Conservation (phyloP, 2,113 vertebrate genomes). For the Cinclus mexicanus region DNA sequence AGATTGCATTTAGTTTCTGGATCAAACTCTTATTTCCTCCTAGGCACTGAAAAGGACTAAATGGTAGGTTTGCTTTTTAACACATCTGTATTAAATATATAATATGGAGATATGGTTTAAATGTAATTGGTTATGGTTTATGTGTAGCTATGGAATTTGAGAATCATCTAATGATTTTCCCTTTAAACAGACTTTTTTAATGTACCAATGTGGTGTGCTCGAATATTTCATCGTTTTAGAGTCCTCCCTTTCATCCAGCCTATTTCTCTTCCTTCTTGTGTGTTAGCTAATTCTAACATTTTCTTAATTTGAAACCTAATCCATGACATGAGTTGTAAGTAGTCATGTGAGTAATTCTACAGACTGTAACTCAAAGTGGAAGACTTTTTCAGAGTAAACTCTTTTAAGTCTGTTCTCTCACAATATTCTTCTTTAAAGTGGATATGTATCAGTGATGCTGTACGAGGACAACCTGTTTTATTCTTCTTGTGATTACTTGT, state of each 20-base stretch:
- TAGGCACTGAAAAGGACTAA: not conserved
- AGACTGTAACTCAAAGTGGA: not conserved
- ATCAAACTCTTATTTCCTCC: not conserved
- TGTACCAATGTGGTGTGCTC: not conserved
- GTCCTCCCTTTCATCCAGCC: not conserved
- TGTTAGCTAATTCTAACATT: not conserved
- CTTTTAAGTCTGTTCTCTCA: not conserved
- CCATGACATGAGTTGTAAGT: not conserved
- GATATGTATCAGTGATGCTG: not conserved
- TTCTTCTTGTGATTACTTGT: not conserved
- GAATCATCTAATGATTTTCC: not conserved
- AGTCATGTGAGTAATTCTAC: not conserved
- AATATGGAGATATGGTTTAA: not conserved
- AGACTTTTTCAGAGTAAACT: not conserved
- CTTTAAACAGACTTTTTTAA: not conserved
- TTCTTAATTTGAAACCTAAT: not conserved
- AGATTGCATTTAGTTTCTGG: not conserved
- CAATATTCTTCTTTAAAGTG: not conserved
- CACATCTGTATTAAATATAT: constrained; percentile 23
- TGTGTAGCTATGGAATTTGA: constrained; percentile 1
- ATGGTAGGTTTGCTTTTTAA: not conserved
- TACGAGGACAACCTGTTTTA: not conserved
- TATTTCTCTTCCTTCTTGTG: not conserved
- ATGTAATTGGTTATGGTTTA: not conserved
- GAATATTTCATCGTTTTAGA: not conserved